Percentiles rank a stretch among this genome's conserved stretches.
phyloP scores from a whole-genome alignment of 2,888 invertebrate species.

The Ormia ochracea region DNA sequence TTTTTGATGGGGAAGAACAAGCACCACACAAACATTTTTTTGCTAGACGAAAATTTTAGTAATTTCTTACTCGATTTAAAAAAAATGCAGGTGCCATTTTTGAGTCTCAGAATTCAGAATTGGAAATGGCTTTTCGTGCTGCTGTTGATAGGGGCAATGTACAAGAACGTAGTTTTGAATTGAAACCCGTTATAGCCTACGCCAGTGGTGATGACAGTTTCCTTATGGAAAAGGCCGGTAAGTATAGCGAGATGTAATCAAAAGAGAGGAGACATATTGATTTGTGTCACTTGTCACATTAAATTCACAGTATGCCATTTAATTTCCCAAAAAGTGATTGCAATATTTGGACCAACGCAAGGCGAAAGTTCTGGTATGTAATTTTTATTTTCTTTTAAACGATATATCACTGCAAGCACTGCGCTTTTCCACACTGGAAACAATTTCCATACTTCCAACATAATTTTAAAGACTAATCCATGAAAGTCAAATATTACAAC shows the following conservation, averaged over 20 bases:
- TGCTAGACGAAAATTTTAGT: no score
- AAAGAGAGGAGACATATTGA: not conserved
- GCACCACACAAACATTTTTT: no score
- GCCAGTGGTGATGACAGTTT: conserved; percentile 74
- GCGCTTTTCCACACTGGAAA: not conserved
- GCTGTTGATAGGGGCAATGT: conserved; percentile 78
- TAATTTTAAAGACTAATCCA: no score
- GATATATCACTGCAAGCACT: not conserved
- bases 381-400: not conserved
- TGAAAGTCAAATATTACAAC: no score
- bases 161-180: conserved; percentile 72
- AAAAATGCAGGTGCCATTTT: conserved; percentile 77
- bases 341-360: conserved; percentile 83
- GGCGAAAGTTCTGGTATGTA: conserved; percentile 77
- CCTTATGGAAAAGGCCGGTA: conserved; percentile 74
- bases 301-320: conserved; percentile 80
- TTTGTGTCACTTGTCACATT: not conserved
- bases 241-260: not conserved
- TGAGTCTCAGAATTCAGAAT: conserved; percentile 78
- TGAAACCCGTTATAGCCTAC: conserved; percentile 72
- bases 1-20: no score
- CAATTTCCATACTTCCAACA: no score
- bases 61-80: not conserved
- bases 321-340: conserved; percentile 82
- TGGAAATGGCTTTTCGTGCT: conserved; percentile 80